Evolutionary conservation across 1,140 invertebrate genomes (phyloP).

Genomic region (Conopomorpha cramerella): DNA sequence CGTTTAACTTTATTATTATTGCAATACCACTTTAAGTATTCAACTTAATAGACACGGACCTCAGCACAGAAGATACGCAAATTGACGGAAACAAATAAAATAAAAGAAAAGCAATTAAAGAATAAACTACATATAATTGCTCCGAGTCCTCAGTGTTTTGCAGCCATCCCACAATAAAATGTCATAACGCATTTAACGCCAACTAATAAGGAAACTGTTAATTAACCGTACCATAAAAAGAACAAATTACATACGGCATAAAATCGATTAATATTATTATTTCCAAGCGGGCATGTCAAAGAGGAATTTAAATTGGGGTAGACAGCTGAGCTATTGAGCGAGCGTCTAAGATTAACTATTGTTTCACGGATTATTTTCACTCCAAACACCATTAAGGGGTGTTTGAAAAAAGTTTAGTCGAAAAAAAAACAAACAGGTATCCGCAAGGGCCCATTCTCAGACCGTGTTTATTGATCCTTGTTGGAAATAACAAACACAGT

Average conservation of each 20-base stretch:
- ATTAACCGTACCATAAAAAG: too few species aligned
- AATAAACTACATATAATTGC: too few species aligned
- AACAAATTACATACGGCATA: conserved; percentile 1
- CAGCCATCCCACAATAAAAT: not conserved
- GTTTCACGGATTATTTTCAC: conserved; percentile 36
- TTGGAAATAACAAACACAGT: conserved; percentile 41
- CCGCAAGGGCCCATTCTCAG: conserved; percentile 13
- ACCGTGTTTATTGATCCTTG: conserved; percentile 35
- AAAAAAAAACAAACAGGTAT: conserved; percentile 49
- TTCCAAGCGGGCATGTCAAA: conserved; percentile 15
- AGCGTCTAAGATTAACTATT: conserved; percentile 32
- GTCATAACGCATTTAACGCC: not conserved
- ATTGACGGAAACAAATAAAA: too few species aligned
- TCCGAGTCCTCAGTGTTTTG: too few species aligned
- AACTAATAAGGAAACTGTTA: not conserved
- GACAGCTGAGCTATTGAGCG: conserved; percentile 21
- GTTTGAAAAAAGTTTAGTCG: too few species aligned
- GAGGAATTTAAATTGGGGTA: conserved; percentile 36
- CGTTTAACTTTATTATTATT: too few species aligned
- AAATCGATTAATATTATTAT: conserved; percentile 15
- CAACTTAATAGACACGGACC: too few species aligned
- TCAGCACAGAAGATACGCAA: too few species aligned
- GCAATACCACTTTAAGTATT: too few species aligned
- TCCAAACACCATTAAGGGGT: conserved; percentile 26
- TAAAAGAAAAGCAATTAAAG: too few species aligned